Conservation (phyloP, 2,113 vertebrate genomes). For the Pseudorasbora parva region DNA sequence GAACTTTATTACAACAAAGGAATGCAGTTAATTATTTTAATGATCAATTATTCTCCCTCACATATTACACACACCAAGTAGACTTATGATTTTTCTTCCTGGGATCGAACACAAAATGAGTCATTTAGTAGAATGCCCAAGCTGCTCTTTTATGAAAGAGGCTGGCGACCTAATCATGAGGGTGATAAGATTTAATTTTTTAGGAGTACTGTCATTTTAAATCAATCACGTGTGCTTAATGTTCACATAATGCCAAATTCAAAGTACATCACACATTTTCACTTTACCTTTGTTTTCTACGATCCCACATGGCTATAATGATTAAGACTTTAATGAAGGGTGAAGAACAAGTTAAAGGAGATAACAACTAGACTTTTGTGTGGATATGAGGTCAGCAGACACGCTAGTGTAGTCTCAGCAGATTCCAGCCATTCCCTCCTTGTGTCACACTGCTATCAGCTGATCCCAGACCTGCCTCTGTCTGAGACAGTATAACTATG, state of each 20-base stretch:
- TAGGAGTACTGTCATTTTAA: background rate
- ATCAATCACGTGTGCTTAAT: background rate
- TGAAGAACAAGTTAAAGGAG: background rate
- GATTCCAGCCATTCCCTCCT: slow-evolving; percentile 73
- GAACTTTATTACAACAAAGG: background rate
- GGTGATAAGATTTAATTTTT: background rate
- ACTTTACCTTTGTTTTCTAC: background rate
- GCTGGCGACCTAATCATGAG: background rate
- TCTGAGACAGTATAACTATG: slow-evolving; percentile 50
- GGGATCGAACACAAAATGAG: background rate
- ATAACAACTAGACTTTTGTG: slow-evolving; percentile 69
- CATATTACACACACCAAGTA: background rate
- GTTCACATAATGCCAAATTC: too few relatives aligned
- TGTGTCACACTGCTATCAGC: slow-evolving; percentile 76
- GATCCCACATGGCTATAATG: too few relatives aligned
- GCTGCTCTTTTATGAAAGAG: background rate
- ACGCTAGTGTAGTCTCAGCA: slow-evolving; percentile 69
- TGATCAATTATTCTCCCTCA: background rate
- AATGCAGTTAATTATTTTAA: background rate
- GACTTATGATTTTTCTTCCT: background rate
- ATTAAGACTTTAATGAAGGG: background rate
- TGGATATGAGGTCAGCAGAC: slow-evolving; percentile 58
- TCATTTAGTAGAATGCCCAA: background rate
- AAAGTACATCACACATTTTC: slow-evolving; percentile 7
- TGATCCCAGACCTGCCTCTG: slow-evolving; percentile 64